Conservation (phyloP, 2,113 vertebrate genomes). For the Hypanus sabinus region DNA sequence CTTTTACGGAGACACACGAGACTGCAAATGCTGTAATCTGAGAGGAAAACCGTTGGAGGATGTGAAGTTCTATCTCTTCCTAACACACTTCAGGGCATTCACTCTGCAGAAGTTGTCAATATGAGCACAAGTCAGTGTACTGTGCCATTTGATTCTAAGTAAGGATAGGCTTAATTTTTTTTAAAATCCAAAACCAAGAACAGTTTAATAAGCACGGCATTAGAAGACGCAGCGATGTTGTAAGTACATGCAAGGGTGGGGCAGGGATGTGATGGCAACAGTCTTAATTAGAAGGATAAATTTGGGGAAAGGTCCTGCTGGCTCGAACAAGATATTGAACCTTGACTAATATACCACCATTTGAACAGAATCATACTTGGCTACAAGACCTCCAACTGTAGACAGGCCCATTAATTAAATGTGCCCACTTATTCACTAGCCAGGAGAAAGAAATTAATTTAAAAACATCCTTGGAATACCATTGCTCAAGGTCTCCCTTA, state of each 20-base stretch:
- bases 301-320: neutral
- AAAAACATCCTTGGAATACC: neutral
- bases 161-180: neutral
- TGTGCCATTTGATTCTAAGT: neutral
- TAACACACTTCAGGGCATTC: neutral
- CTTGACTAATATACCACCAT: neutral
- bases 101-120: neutral
- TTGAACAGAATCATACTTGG: neutral
- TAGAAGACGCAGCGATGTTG: too few relatives aligned
- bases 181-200: neutral
- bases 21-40: too few relatives aligned
- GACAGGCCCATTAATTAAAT: neutral
- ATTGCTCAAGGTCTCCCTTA: conserved; percentile 42
- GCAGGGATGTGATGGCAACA: neutral
- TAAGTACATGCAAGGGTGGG: too few relatives aligned
- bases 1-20: neutral
- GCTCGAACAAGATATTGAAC: neutral
- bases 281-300: neutral
- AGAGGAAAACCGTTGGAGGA: too few relatives aligned
- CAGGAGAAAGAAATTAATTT: neutral
- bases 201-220: neutral
- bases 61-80: too few relatives aligned
- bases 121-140: neutral
- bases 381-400: neutral
- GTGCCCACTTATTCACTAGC: neutral